These are phyloP conservation scores for Nothobranchius furzeri DNA, from an alignment of 2,113 vertebrate genomes.

Conservation along the genomic window DNA sequence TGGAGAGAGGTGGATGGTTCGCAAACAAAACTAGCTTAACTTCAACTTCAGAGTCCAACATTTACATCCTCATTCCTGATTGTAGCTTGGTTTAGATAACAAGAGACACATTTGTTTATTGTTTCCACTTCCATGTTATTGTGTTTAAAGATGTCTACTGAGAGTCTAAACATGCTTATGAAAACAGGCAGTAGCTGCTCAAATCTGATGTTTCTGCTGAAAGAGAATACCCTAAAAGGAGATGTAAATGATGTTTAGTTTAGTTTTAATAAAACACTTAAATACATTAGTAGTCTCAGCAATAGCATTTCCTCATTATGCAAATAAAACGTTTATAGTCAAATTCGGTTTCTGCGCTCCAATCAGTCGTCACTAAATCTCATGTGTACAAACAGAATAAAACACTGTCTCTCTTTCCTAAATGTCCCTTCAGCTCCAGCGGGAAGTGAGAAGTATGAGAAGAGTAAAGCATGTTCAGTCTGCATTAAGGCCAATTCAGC, in stretches of 20 bases:
- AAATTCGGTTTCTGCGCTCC: neutral
- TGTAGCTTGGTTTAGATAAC: neutral
- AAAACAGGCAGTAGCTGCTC: neutral
- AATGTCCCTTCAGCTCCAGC: neutral
- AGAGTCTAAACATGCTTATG: neutral
- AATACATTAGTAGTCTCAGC: neutral
- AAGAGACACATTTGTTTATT: neutral
- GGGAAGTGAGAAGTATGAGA: neutral
- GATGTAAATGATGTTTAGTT: neutral
- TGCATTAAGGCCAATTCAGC: neutral
- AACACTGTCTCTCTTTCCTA: neutral
- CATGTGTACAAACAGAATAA: neutral
- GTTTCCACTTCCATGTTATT: no score
- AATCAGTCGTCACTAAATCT: neutral
- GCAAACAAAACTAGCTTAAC: neutral
- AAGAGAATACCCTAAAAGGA: neutral
- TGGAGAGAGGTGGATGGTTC: no score
- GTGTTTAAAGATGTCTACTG: neutral
- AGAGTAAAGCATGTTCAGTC: slow-evolving; percentile 1
- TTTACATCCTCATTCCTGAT: neutral
- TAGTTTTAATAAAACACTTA: neutral
- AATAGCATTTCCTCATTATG: neutral
- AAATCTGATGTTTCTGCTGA: neutral
- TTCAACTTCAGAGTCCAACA: neutral
- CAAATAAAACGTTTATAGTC: neutral